Base-by-base conservation (phyloP, 2,113 vertebrate species). In the Trogon surrucura region DNA sequence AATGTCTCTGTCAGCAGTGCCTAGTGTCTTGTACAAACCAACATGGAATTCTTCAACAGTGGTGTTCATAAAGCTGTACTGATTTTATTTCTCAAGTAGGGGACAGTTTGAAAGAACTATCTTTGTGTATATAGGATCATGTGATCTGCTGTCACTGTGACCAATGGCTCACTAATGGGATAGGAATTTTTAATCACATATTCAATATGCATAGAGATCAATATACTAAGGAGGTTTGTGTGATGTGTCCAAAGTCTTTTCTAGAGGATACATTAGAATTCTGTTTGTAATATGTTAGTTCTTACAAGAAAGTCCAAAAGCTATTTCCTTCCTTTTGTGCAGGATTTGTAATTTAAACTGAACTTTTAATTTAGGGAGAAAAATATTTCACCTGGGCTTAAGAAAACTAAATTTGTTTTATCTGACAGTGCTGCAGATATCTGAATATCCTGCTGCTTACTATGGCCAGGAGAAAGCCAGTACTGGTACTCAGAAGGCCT, bases 71-170 rank as follows among this genome's bases (percentile, higher is more conserved):
- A 95, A 97, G 88, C 56, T 89, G 34, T 53, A 72, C 73, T 91
- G 91, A 85, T 85, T 96, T 91, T 97, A 44, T 97, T 96, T 94
- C 74, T 93, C 82, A 92, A 22, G 69, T 64, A 65, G 34, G 91
- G 75, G 91, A 96, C 89, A 95, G 74, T 72, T 95, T 82, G 86
- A 86, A 96, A 95, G 94, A 86, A 90, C 56, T 69, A 23, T 54
- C 38, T 73, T 77, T 91, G 60, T 50, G 85, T 91, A 78, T 22
- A 38, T 93, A 80, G 90, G 83, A 87, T 95, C 82, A 86, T 82
- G 75, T 19, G 2, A 44, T 75, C 57, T 84, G 79, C 74, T 94
- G 48, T 91, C 95, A 82, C 54, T 47, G 60, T 95, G 97, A 97
- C 93, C 91, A 74, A 38, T 91, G 78, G 95, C 81, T 96, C 97